phyloP scores from a whole-genome alignment of 2,888 invertebrate genomes.

The Papilio elwesi region DNA sequence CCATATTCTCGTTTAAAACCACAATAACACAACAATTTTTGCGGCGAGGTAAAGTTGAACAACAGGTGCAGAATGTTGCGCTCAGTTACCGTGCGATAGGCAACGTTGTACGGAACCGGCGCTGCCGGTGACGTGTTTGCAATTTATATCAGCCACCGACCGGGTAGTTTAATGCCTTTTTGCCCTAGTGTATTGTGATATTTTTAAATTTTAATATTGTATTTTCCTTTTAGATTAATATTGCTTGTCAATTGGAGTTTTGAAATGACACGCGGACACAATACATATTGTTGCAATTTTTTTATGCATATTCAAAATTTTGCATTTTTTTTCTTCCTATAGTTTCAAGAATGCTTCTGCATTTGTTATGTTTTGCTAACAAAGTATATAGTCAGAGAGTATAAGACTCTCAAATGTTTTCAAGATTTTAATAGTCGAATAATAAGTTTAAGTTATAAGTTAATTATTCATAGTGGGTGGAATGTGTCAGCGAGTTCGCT shows the following conservation, averaged over 20 bases:
- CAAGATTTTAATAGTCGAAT: conserved; percentile 33
- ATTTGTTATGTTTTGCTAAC: no score
- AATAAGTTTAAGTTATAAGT: conserved; percentile 23
- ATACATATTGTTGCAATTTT: no score
- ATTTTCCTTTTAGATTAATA: no score
- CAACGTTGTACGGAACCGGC: conserved; percentile 2
- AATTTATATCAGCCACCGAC: conserved; percentile 25
- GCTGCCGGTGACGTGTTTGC: conserved; percentile 26
- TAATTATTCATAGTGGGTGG: conserved; percentile 33
- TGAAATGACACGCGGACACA: no score
- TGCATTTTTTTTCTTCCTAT: no score
- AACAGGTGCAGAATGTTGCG: conserved; percentile 9
- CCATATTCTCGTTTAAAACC: not conserved
- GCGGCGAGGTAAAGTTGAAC: not conserved
- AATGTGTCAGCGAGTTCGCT: conserved; percentile 29
- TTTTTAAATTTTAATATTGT: no score
- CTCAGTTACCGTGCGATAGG: not conserved
- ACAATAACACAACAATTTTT: not conserved
- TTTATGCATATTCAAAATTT: no score
- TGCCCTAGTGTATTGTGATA: not conserved
- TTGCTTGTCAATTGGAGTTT: no score
- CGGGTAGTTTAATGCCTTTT: conserved; percentile 2
- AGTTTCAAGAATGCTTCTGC: no score
- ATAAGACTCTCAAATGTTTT: not conserved
- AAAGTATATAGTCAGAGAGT: no score